Evolutionary conservation across 1,140 invertebrate genomes (phyloP).

Genomic region (Eriosoma lanigerum): DNA sequence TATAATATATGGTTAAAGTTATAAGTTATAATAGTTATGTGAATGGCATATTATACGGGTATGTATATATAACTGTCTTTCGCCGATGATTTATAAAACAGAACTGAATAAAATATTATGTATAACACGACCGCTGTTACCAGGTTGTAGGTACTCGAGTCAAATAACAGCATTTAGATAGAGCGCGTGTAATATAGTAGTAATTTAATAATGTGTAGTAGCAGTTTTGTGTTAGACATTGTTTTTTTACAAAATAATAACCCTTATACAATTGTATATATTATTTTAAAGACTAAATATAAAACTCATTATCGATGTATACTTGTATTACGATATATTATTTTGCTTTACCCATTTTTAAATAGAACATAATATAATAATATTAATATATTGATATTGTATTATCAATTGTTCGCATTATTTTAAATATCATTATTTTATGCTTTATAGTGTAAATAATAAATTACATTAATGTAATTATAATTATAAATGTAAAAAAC

Average conservation of each 20-base stretch:
- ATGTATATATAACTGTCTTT: neutral
- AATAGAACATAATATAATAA: neutral
- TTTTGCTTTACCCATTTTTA: neutral
- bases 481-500: no score
- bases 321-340: no score
- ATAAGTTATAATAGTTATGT: neutral
- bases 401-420: neutral
- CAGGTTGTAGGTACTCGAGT: neutral
- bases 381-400: neutral
- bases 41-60: conserved; percentile 1
- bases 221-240: no score
- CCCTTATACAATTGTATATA: no score
- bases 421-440: no score
- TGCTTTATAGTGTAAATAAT: no score
- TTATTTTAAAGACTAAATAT: no score
- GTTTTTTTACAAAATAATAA: no score
- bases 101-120: neutral
- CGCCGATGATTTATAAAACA: neutral
- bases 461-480: no score
- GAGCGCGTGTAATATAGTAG: neutral
- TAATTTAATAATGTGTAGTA: no score
- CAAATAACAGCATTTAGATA: neutral
- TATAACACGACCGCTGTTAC: neutral
- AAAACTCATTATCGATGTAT: no score
- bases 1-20: conserved; percentile 1